phyloP scores from a whole-genome alignment of 2,888 invertebrate species.

The Troides helena region DNA sequence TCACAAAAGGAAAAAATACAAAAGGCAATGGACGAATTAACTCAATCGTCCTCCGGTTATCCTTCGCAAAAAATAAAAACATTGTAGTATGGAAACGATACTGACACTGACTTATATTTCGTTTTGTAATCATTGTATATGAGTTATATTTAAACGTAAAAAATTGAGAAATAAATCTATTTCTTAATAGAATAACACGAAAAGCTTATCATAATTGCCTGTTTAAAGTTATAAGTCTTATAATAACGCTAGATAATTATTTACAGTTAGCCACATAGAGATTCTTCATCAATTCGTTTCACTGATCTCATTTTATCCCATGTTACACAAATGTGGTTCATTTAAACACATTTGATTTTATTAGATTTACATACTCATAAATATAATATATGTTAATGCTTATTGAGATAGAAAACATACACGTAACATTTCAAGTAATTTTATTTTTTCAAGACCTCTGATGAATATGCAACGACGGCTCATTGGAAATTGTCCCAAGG shows the following conservation, averaged over 20 bases:
- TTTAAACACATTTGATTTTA: constrained; percentile 9
- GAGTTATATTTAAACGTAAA: background rate
- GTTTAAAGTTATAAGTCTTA: background rate
- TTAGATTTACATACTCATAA: constrained; percentile 9
- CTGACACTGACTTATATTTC: background rate
- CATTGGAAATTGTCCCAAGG: background rate
- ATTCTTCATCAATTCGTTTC: background rate
- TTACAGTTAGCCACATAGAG: background rate
- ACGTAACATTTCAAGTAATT: constrained; percentile 6
- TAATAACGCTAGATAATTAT: background rate
- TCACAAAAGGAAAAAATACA: background rate
- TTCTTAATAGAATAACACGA: background rate
- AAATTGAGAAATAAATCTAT: background rate
- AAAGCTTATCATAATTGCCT: background rate
- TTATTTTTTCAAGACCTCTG: constrained; percentile 11
- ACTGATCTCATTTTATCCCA: background rate
- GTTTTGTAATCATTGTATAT: background rate
- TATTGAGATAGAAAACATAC: background rate
- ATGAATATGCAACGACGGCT: constrained; percentile 8
- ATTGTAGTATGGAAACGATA: background rate
- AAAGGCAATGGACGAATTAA: constrained; percentile 2
- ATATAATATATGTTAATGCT: constrained; percentile 10
- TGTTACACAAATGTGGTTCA: background rate
- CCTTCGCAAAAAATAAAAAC: background rate
- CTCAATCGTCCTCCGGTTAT: background rate